Evolutionary conservation across 1,140 invertebrate genomes (phyloP), one percentile per base, ranked within the genome.

Genomic region (Brachionus calyciflorus): DNA sequence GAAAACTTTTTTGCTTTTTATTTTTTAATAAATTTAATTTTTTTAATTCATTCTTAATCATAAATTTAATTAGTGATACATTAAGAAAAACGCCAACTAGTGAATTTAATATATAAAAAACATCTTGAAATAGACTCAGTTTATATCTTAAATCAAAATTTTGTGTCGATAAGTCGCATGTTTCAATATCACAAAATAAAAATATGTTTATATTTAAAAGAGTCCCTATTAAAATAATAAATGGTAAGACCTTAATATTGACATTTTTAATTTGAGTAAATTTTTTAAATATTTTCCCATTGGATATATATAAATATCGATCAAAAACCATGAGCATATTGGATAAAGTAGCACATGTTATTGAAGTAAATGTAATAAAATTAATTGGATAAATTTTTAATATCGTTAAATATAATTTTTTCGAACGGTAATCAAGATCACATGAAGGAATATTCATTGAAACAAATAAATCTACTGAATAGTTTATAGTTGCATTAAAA

Each of bases 241-340:
- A 5, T 14, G 44, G 44, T 46, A 46, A 46, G 3, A 46, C 14
- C 3, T 14, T 46, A n/a, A 17, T 21, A 3, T 19, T 40, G 5
- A 44, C 17, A 3, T 24, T 21, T 65, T 65, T 65, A 17, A 24
- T 44, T 41, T 14, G 17, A 46, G 9, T 7, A 14, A 46, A 41
- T 41, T 10, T 41, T 65, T 65, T 65, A 41, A 40, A 5, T 6
- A 0, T 30, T 12, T 30, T 44, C 7, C 44, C 44, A 44, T 44
- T 41, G 0, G 60, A 41, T 14, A 65, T 24, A n/a, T 24, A 44
- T 17, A 65, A 65, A 65, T 24, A 65, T 44, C 60, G 26, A 14
- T 65, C 60, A 14, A 41, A 24, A 10, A 44, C 60, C n/a, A 65
- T 40, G 17, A 65, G 19, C 26, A 65, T 24, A 44, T 65, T 65